Percentiles rank a stretch among this genome's conserved stretches.
These are phyloP conservation scores for Chaetorhynchus papuensis DNA, from an alignment of 2,113 vertebrate species.

Conservation along the genomic window DNA sequence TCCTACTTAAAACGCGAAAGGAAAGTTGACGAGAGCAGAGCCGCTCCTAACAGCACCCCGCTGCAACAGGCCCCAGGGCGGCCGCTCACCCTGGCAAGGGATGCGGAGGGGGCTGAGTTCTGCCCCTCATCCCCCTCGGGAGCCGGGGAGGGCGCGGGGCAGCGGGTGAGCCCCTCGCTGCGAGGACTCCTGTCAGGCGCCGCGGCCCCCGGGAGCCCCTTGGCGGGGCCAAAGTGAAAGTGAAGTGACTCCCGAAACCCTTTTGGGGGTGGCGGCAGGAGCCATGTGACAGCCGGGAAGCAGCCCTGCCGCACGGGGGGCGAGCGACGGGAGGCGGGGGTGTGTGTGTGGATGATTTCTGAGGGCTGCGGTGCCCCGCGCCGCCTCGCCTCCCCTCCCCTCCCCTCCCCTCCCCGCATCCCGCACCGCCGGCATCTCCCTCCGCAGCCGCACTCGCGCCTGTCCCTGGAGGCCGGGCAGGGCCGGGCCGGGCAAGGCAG, in stretches of 20 bases:
- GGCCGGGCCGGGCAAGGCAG: not conserved
- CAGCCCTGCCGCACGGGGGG: not conserved
- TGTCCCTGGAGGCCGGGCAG: not conserved
- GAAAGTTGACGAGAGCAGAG: not conserved
- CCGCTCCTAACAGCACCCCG: too few species aligned
- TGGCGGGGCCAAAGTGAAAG: constrained; percentile 49
- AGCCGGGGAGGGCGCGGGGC: not conserved
- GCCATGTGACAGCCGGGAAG: constrained; percentile 41
- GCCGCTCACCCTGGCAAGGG: not conserved
- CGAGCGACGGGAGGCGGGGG: not conserved
- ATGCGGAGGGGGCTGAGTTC: not conserved
- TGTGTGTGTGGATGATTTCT: not conserved
- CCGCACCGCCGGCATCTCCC: not conserved
- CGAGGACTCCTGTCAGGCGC: not conserved
- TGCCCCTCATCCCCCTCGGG: not conserved
- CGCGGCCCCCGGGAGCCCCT: not conserved
- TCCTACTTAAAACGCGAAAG: not conserved
- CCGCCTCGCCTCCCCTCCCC: not conserved
- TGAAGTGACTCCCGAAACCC: constrained; percentile 18
- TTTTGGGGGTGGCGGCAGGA: not conserved
- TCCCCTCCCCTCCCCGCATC: not conserved
- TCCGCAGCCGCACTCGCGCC: not conserved
- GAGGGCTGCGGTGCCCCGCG: not conserved
- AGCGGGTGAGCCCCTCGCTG: not conserved
- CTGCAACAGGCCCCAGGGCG: not conserved